Evolutionary conservation across 2,888 invertebrate genomes (phyloP), one percentile per base, ranked within the genome.

Genomic region (Aspidiotus destructor): DNA sequence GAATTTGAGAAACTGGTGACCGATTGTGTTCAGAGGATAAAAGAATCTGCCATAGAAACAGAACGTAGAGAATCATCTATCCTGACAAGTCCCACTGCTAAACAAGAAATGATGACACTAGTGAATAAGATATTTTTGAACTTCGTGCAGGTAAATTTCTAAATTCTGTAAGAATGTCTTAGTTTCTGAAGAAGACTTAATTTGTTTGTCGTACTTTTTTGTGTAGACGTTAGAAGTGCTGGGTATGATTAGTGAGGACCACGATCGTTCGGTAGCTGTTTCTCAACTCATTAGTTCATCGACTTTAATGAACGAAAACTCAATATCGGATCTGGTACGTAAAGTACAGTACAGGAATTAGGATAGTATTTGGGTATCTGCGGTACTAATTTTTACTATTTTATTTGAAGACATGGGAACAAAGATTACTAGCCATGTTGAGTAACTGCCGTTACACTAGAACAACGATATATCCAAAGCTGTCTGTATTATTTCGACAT

Each of bases 391-490:
- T 54, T 1, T 41, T 54, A 1, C 1, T 0, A 15, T 60, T 68
- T 60, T 64, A 8, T 58, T 41, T 6, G 63, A 77, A 83, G 75
- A 82, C 84, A 62, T 88, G 88, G 87, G 90, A 90, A 76, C 87
- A 88, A 74, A 83, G 89, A 69, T 81, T 95, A 72, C 81, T 96
- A 57, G 87, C 93, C 70, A 89, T 92, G 64, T 81, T 92, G 71
- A 91, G 93, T 73, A 95, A 96, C 78, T 92, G 92, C 76, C 86
- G 86, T 71, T 92, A 90, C 77, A 90, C 92, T 8, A 82, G 86
- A 69, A 85, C 85, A 71, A 82, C 84, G 61, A 85, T 90, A 62
- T 81, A 94, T 71, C 84, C 86, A 5, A 82, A 86, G 73, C 82
- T 95, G 55, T 83, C 85, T 1, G 83, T 82, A 41, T 79, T 84